Conservation (phyloP, 2,797 vertebrate genomes). For the Hylomyscus alleni region DNA sequence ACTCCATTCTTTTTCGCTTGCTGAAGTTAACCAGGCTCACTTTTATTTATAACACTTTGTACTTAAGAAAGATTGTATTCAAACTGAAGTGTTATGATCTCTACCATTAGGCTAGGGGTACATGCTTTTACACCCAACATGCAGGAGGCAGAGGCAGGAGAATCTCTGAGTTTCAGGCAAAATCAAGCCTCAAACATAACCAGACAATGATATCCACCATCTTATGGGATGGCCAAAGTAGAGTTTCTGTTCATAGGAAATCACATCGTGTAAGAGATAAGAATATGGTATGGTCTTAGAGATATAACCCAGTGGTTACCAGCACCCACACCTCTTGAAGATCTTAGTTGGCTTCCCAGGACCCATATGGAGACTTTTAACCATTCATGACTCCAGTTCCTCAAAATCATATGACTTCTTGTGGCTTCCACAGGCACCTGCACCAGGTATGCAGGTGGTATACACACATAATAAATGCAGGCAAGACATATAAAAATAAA, state of each 20-base stretch:
- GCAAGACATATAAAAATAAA: neutral
- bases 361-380: neutral
- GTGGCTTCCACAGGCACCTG: neutral
- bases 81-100: constrained; percentile 15
- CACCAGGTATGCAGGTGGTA: neutral
- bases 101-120: neutral
- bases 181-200: neutral
- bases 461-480: neutral
- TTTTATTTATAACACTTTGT: neutral
- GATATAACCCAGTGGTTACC: neutral
- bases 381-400: neutral
- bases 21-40: neutral
- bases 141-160: neutral
- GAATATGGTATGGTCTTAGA: neutral
- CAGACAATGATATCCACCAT: neutral
- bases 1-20: neutral
- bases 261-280: neutral
- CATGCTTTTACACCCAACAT: neutral
- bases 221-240: neutral
- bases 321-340: neutral
- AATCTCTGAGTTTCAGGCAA: neutral
- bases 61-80: neutral
- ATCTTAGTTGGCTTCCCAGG: neutral
- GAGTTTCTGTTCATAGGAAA: neutral
- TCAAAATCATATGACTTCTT: neutral